Conservation (phyloP, 2,888 invertebrate species). For the Shargacucullia verbasci region DNA sequence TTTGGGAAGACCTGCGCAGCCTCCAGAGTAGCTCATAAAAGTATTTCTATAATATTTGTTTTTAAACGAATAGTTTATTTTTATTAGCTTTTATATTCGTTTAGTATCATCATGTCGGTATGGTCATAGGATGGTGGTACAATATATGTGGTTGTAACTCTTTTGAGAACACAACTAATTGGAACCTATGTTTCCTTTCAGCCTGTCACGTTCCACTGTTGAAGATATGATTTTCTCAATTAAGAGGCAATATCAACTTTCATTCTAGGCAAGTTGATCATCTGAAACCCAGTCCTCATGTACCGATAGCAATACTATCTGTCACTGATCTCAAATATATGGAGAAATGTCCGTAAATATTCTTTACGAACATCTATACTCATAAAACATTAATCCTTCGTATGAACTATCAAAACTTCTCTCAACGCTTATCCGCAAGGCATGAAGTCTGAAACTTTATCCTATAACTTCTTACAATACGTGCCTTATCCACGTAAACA, state of each 20-base stretch:
- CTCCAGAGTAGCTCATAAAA: constrained; percentile 51
- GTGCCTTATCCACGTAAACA: constrained; percentile 39
- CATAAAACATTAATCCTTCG: constrained; percentile 13
- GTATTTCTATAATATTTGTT: constrained; percentile 46
- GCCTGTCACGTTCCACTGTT: no score
- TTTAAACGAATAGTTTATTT: constrained; percentile 46
- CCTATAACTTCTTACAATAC: constrained; percentile 23
- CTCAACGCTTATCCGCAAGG: constrained; percentile 3
- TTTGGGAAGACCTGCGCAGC: constrained; percentile 48
- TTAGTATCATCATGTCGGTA: constrained; percentile 16
- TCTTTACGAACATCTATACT: background rate
- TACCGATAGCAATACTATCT: background rate
- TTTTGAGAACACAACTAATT: no score
- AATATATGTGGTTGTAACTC: no score
- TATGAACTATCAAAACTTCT: constrained; percentile 13
- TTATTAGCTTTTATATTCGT: constrained; percentile 36
- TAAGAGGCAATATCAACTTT: no score
- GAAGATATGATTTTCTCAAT: no score
- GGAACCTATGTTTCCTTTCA: no score
- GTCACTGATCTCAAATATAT: background rate
- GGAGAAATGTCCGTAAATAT: no score
- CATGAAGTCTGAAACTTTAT: constrained; percentile 26
- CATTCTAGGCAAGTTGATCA: no score
- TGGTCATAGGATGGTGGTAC: background rate
- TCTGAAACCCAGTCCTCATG: no score